Base-by-base conservation (phyloP, 1,140 invertebrate species). In the Monochamus saltuarius region DNA sequence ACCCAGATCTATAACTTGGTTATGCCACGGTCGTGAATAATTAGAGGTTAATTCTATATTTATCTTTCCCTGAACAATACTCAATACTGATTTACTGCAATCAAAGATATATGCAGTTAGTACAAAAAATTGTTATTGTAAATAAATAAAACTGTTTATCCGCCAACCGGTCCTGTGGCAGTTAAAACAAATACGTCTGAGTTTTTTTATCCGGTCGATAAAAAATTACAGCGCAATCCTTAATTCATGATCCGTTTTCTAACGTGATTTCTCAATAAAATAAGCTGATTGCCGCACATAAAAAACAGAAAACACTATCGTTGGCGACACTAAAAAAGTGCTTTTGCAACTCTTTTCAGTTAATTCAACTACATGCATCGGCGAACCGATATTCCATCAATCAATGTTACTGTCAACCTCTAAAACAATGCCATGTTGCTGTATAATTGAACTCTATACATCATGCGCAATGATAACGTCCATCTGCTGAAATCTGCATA, bases 381-480 rank as follows among this genome's bases (percentile, higher is more conserved):
- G 52, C 53, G 62, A 55, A 50, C 58, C 64, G 66, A 68, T 68
- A 66, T 67, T 61, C 63, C 62, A 71, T 71, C 69, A 71, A 71
- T 71, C 69, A 71, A 67, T 71, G 69, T 71, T 71, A 64, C 67
- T 66, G 69, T 71, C 69, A 67, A 55, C 37, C 66, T 67, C 55
- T 68, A 66, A 71, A 71, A 71, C 69, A 71, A 71, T 71, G 69
- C 69, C 65, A 69, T 69, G 69, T 69, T 68, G 56, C 62, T 59
- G 69, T 69, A 69, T 71, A 71, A 71, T 71, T 71, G 69, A 69
- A 69, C 53, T 65, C 66, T 43, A 69, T 71, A 69, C 65, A 71
- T 71, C 69, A 71, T 71, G 65, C 39, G 65, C 59, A 35, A 38
- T 59, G 66, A 71, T 71, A 69, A 65, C 17, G 55, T 69, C 66